These are phyloP conservation scores for Parazoanthus darwini DNA, from an alignment of 92 coral and sea anemone genomes.

Conservation along the genomic window DNA sequence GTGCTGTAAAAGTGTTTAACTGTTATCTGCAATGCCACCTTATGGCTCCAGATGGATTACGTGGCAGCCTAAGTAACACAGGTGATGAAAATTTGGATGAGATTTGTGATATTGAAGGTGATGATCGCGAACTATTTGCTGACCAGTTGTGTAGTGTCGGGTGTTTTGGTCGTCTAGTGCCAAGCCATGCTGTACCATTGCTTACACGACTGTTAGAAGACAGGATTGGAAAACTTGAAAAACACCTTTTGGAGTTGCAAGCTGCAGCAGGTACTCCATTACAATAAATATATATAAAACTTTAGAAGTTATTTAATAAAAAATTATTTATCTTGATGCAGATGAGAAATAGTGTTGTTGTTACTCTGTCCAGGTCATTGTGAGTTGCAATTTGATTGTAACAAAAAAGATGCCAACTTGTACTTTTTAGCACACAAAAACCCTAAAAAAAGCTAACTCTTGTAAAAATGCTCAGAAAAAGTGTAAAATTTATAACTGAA, in stretches of 20 bases:
- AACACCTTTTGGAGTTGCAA: slow-evolving; percentile 61
- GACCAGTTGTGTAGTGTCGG: slow-evolving; percentile 91
- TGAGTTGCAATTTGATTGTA: too few relatives aligned
- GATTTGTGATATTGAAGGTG: slow-evolving; percentile 91
- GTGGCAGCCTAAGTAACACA: slow-evolving; percentile 60
- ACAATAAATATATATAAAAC: too few relatives aligned
- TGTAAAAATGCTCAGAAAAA: too few relatives aligned
- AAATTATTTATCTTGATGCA: not conserved
- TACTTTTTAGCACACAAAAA: too few relatives aligned
- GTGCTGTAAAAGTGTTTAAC: slow-evolving; percentile 79
- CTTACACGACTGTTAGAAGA: slow-evolving; percentile 73
- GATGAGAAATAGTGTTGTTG: not conserved
- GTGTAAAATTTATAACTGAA: too few relatives aligned
- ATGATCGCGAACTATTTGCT: slow-evolving; percentile 87
- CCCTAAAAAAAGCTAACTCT: too few relatives aligned
- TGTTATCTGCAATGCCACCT: slow-evolving; percentile 87
- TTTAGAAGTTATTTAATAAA: too few relatives aligned
- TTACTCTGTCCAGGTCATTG: not conserved
- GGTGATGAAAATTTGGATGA: slow-evolving; percentile 76
- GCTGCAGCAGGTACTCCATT: slow-evolving; percentile 58
- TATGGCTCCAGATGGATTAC: slow-evolving; percentile 80
- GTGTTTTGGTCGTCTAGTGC: slow-evolving; percentile 76
- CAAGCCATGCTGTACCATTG: slow-evolving; percentile 70
- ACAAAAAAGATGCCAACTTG: too few relatives aligned
- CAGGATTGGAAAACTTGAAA: slow-evolving; percentile 70